Base-by-base conservation (phyloP, 1,140 invertebrate species). In the Magallana ariakensis region DNA sequence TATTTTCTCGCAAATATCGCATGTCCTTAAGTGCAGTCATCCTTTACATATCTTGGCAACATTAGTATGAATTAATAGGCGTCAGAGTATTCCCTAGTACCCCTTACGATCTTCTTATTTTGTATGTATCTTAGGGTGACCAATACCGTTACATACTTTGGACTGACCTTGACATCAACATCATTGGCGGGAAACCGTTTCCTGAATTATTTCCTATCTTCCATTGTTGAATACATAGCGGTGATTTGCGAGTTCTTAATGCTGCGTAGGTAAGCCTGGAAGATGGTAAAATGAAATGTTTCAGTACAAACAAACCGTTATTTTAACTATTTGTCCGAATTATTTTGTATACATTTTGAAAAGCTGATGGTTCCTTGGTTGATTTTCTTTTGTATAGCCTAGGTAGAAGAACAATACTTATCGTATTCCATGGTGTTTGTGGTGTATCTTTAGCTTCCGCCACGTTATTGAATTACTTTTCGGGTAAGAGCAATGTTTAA, bases 81-180 rank as follows among this genome's bases (percentile, higher is more conserved):
- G 5, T 46, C 5, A 46, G 5, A 46, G 2, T 46, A 46, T 46
- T 46, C 33, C 33, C 5, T 5, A 46, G 22, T 33, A 22, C 8
- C 4, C 15, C 15, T 82, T 33, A 16, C 46, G 16, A 10, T 46
- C 11, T 8, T 33, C 15, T 22, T 7, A 26, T 22, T 22, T 16
- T 33, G 19, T 22, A 16, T 80, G 15, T 80, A 53, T 22, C 89
- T 55, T 62, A 91, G 92, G 93, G 88, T 92, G 13, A 92, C 93
- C 0, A 92, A 94, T 70, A 93, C 91, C 10, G 90, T 94, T 86
- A 91, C 94, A 10, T 95, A 94, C 84, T 94, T 94, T 84, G 94
- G 93, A 2, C 85, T 94, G 83, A 90, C 90, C 1, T 93, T 94
- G 91, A 93, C 92, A 10, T 90, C 94, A 0, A 87, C 91, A 26